Conservation (phyloP, 2,888 invertebrate genomes). For the Drosophila paracracens region DNA sequence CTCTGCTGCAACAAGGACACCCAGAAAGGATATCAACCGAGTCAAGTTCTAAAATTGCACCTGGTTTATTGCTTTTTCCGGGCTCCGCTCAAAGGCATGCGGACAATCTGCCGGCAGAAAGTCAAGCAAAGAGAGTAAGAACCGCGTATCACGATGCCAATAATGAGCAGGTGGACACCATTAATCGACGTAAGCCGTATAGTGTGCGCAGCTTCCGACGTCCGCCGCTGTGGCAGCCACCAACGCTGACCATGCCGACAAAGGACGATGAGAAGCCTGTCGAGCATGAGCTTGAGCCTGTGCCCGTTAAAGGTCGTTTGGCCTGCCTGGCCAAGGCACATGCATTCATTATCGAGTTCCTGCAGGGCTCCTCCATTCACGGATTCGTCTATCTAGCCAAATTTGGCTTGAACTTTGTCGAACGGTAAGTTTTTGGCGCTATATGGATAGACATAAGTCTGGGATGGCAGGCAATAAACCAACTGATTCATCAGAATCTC, state of each 20-base stretch:
- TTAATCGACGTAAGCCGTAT: slow-evolving; percentile 50
- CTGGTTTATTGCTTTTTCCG: slow-evolving; percentile 67
- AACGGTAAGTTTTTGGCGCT: slow-evolving; percentile 76
- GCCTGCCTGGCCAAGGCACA: slow-evolving; percentile 66
- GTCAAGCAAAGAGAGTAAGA: not conserved
- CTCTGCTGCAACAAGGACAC: slow-evolving; percentile 48
- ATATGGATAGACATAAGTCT: not conserved
- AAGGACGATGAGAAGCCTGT: slow-evolving; percentile 10
- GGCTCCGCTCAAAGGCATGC: slow-evolving; percentile 56
- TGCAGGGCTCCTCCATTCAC: slow-evolving; percentile 84
- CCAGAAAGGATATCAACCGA: slow-evolving; percentile 6
- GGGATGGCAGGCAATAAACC: not conserved
- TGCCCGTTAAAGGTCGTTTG: not conserved
- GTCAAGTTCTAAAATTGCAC: slow-evolving; percentile 23
- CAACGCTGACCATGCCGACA: not conserved
- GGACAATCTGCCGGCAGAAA: slow-evolving; percentile 22
- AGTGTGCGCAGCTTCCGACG: slow-evolving; percentile 69
- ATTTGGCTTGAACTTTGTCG: slow-evolving; percentile 82
- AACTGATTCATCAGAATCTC: not conserved
- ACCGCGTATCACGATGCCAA: slow-evolving; percentile 35
- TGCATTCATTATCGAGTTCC: slow-evolving; percentile 82
- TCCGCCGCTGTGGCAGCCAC: slow-evolving; percentile 62
- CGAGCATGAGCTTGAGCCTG: not conserved
- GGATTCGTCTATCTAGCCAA: slow-evolving; percentile 84
- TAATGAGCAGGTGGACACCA: slow-evolving; percentile 25